Evolutionary conservation across 30 jellyfish, hydroid and myxozoan genomes (phyloP).

Genomic region (Pelagia noctiluca): DNA sequence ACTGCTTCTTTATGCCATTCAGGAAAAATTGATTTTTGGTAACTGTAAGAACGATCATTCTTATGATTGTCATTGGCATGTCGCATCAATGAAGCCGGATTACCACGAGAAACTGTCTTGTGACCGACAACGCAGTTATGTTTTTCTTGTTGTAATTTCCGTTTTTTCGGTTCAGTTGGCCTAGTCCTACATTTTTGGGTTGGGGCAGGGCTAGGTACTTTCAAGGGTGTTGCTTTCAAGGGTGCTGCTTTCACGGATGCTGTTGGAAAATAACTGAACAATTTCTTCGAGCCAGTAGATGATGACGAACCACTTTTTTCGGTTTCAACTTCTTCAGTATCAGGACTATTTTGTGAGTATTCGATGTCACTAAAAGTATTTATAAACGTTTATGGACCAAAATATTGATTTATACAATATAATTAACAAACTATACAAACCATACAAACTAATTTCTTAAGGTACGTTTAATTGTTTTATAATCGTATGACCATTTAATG

Average conservation of each 20-base stretch:
- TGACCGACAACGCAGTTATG: conserved; percentile 32
- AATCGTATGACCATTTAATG: neutral
- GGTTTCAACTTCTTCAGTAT: conserved; percentile 18
- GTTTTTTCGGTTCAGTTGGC: neutral
- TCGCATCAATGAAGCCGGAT: conserved; percentile 25
- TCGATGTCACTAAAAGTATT: conserved; percentile 8
- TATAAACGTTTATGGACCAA: conserved; percentile 6
- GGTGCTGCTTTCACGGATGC: conserved; percentile 7
- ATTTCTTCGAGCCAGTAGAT: conserved; percentile 3
- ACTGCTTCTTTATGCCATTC: conserved; percentile 42
- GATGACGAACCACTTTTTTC: conserved; percentile 1
- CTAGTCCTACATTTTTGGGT: neutral
- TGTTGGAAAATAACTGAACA: neutral
- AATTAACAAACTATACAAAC: neutral
- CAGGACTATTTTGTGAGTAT: neutral
- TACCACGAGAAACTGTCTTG: conserved; percentile 46
- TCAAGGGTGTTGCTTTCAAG: conserved; percentile 1
- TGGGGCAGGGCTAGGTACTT: conserved; percentile 25
- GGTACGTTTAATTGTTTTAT: neutral
- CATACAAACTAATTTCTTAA: neutral
- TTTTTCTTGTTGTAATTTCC: neutral
- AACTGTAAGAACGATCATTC: conserved; percentile 20
- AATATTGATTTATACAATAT: too few species aligned
- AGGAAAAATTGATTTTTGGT: conserved; percentile 14
- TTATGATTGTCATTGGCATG: conserved; percentile 42